Conservation (phyloP, 1,140 invertebrate species). For the Geopemphigus sp. region DNA sequence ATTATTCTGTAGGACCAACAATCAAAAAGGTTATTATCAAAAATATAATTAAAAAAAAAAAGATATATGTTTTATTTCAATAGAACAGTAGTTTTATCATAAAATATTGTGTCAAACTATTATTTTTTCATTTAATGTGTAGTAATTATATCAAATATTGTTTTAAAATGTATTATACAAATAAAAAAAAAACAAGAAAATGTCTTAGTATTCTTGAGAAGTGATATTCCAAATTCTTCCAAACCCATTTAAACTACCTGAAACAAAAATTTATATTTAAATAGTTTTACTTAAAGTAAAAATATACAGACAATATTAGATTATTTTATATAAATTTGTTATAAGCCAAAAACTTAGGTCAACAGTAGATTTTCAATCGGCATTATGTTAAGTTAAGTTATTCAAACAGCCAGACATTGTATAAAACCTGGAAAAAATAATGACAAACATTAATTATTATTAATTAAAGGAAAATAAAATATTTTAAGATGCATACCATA, state of each 20-base stretch:
- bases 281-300: neutral
- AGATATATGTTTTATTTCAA: neutral
- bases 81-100: neutral
- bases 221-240: neutral
- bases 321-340: constrained; percentile 4
- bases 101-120: neutral
- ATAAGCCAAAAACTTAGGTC: constrained; percentile 13
- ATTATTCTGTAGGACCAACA: too few relatives aligned
- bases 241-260: neutral
- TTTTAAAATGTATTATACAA: neutral
- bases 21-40: neutral
- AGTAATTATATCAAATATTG: neutral
- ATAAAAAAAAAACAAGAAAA: too few relatives aligned
- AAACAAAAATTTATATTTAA: constrained; percentile 21
- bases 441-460: neutral
- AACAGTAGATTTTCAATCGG: constrained; percentile 16
- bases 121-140: neutral
- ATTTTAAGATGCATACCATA: constrained; percentile 10
- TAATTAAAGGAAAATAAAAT: neutral
- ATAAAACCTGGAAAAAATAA: constrained; percentile 3
- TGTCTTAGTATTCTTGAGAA: neutral
- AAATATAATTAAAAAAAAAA: neutral
- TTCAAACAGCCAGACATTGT: constrained; percentile 9
- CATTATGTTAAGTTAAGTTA: neutral
- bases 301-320: neutral